These are phyloP conservation scores for Pygmarrhopalites habei DNA, from an alignment of 1,140 invertebrate genomes.

Conservation along the genomic window DNA sequence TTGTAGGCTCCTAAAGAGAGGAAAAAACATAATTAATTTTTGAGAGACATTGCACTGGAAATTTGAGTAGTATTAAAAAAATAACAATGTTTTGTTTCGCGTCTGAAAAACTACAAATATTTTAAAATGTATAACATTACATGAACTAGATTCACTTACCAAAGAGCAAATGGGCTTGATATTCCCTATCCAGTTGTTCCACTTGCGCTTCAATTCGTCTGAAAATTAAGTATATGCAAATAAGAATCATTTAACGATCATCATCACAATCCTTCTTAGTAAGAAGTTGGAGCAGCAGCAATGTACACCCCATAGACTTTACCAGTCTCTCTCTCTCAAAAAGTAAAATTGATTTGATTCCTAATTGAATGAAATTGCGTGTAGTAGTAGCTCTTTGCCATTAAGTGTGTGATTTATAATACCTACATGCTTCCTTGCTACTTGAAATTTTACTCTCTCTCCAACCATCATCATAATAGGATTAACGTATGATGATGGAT, in stretches of 20 bases:
- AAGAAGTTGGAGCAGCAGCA: background rate
- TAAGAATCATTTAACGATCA: no score
- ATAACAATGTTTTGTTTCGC: conserved; percentile 45
- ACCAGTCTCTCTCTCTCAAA: background rate
- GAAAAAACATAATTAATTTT: no score
- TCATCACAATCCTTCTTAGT: background rate
- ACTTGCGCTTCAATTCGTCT: conserved; percentile 66
- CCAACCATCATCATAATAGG: background rate
- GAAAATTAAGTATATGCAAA: conserved; percentile 35
- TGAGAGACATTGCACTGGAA: no score
- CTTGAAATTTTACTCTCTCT: no score
- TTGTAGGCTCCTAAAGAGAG: conserved; percentile 44
- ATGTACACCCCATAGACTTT: background rate
- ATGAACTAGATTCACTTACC: no score
- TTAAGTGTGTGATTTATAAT: no score
- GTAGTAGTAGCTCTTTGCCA: no score
- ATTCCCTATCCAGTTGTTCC: conserved; percentile 63
- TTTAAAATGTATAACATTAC: no score
- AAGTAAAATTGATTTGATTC: background rate
- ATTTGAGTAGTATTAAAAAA: no score
- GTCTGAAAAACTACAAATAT: no score
- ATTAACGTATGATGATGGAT: background rate
- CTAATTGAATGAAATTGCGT: background rate
- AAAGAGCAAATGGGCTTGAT: no score
- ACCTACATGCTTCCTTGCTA: no score